Evolutionary conservation across 2,113 vertebrate species (phyloP), one percentile per base, ranked within the genome.

Genomic region (Centrocercus urophasianus): DNA sequence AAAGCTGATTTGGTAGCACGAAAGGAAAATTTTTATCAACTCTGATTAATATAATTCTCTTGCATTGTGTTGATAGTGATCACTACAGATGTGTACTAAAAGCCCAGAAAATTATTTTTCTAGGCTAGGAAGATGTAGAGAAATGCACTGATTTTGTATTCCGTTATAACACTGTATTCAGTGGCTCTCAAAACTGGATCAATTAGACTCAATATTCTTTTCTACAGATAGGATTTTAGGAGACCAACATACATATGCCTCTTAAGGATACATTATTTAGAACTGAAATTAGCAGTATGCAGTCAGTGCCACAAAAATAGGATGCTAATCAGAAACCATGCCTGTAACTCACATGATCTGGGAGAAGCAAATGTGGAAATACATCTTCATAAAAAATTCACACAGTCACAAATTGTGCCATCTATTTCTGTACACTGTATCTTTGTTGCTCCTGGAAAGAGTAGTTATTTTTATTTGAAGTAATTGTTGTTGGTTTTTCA

Each of bases 381-480:
- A 72, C 21, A 86, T 91, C 90, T 95, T 95, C 91, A 95, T 95
- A 95, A 97, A 97, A 96, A 89, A 96, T 93, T 96, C 93, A 96
- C 94, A 57, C 20, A 86, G 78, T 96, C 83, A 94, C 76, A 93
- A 94, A 96, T 88, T 93, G 92, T 86, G 85, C 87, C 80, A 90
- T 96, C 91, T 95, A 95, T 91, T 95, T 94, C 57, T 82, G 85
- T 87, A 40, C 43, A 28, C 34, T 45, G 22, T n/a, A 30, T 86
- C 96, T 96, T 89, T 86, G 94, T 94, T 76, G 61, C 69, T 95
- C 54, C 65, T 91, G 81, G 67, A 82, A 75, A 93, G 75, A 94
- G 76, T 63, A 77, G 48, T 57, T 90, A 45, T 94, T 96, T 95
- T 94, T 92, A 65, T 95, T 90, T 91, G 74, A 96, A 95, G 89